Evolutionary conservation across 2,113 vertebrate genomes (phyloP), one percentile per base, ranked within the genome.

Genomic region (Dipodomys merriami): DNA sequence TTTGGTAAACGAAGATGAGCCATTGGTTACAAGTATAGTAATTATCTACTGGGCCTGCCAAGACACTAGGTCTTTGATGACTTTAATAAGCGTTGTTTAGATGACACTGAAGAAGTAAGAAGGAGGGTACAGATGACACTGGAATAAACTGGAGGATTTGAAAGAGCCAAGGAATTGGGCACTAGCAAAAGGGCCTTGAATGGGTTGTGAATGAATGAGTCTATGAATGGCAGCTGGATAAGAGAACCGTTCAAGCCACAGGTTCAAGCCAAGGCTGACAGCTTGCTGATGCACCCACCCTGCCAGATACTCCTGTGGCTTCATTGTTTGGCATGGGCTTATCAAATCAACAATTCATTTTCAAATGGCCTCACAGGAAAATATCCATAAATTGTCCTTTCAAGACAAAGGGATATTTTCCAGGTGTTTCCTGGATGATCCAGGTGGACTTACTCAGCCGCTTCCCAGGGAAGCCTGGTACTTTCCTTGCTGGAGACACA

Each of bases 351-450:
- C 30, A 23, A 46, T 68, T 82, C 72, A 77, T 90, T 81, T 94
- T 96, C 90, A 88, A 90, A 90, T 85, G 71, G 23, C 88, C 67
- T 86, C 67, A 67, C 82, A 91, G 90, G 93, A 96, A 95, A 95
- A 95, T 83, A 96, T 60, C 82, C 90, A 95, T 97, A 95, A 95
- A 95, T 95, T 88, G 95, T 80, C 44, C 81, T 73, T 91, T 87
- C 62, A 72, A 83, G 39, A 72, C 4, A 44, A 53, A 81, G 62
- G 69, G 90, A 30, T 83, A 46, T 83, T 91, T 57, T 88, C 90
- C 96, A 95, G 96, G 92, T 96, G 95, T 86, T 97, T 97, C 96
- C 96, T 95, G 96, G 35, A 91, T 92, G 46, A 80, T 30, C 91
- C 91, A 96, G 94, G 95, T 96, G 91, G 87, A 65, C 39, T 25